Conservation (phyloP, 2,113 vertebrate genomes). For the Desmodus rotundus region DNA sequence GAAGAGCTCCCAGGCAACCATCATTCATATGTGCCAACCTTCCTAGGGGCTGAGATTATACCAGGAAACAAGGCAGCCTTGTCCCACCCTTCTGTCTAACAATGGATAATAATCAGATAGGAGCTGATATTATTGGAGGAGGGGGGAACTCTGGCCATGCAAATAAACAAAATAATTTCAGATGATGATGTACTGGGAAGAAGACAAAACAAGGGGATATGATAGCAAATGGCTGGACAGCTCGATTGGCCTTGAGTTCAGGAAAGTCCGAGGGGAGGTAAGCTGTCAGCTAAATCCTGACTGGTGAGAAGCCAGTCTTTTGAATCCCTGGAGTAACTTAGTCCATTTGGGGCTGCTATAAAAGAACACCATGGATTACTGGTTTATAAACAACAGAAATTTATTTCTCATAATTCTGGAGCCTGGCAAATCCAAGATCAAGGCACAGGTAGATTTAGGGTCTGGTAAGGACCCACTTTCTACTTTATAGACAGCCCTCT, state of each 20-base stretch:
- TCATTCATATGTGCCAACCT: background rate
- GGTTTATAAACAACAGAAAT: background rate
- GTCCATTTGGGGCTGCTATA: background rate
- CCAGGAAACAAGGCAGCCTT: background rate
- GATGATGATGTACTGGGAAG: background rate
- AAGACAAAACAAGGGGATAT: background rate
- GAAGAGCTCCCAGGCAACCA: background rate
- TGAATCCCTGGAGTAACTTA: background rate
- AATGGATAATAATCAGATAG: background rate
- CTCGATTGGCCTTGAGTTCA: background rate
- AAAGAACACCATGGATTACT: background rate
- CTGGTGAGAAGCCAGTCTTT: background rate
- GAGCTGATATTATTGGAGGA: background rate
- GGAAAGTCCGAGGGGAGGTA: background rate
- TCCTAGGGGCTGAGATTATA: background rate
- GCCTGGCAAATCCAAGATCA: background rate
- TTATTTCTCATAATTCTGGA: background rate
- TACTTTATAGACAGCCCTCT: background rate
- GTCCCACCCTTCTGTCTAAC: background rate
- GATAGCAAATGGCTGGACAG: background rate
- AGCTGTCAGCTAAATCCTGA: background rate
- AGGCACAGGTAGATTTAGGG: background rate
- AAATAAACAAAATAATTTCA: constrained; percentile 2
- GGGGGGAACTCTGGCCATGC: background rate
- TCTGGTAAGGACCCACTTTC: background rate